Conservation (phyloP, 2,113 vertebrate genomes). For the Corvus moneduloides region DNA sequence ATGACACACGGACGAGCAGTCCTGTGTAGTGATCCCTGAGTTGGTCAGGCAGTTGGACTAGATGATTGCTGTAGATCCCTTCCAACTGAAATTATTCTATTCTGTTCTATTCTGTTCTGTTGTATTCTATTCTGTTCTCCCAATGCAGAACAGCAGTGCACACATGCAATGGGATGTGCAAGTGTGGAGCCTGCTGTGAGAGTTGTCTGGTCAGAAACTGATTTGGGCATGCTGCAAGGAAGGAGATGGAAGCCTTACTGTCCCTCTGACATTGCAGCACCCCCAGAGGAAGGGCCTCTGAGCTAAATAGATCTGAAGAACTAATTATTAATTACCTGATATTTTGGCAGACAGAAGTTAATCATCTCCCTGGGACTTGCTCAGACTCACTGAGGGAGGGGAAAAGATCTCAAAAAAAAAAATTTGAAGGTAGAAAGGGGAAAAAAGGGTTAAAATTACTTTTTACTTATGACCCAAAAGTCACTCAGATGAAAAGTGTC, state of each 20-base stretch:
- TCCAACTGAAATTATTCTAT: background rate
- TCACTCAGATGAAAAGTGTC: background rate
- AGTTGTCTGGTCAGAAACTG: background rate
- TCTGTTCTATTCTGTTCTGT: background rate
- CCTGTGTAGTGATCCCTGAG: background rate
- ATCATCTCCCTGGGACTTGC: background rate
- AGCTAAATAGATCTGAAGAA: background rate
- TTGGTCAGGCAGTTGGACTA: background rate
- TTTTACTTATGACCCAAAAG: background rate
- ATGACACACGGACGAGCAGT: background rate
- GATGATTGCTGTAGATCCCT: background rate
- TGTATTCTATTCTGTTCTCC: too few relatives aligned
- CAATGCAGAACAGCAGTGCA: background rate
- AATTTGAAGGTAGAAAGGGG: background rate
- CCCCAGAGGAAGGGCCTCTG: background rate
- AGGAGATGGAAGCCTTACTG: background rate
- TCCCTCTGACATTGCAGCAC: background rate
- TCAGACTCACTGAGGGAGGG: background rate
- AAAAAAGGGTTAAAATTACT: background rate
- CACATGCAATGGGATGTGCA: rapidly evolving
- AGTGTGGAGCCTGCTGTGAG: rapidly evolving
- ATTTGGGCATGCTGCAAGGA: rapidly evolving
- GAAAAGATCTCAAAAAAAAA: background rate
- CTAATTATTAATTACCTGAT: background rate
- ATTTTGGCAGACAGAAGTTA: background rate